These are phyloP conservation scores for Oopsacas minuta DNA, from an alignment of 37 sponge, comb jelly and placozoan species.

Conservation along the genomic window DNA sequence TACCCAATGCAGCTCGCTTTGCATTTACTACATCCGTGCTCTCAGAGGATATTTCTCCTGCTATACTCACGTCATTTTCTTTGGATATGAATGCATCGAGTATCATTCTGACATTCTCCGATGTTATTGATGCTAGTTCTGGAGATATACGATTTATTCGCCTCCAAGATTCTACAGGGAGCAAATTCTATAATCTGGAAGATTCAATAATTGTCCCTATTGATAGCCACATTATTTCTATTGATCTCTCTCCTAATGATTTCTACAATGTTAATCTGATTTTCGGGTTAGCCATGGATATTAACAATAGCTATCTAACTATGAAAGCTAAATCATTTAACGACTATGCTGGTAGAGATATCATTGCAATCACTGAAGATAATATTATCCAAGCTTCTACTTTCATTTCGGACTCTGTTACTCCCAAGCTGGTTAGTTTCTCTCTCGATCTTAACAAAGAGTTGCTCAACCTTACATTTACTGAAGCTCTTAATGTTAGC, in stretches of 20 bases:
- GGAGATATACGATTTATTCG: neutral
- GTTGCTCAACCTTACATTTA: neutral
- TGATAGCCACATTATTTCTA: conserved; percentile 7
- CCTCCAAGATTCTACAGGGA: neutral
- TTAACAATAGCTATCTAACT: neutral
- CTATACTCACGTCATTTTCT: conserved; percentile 32
- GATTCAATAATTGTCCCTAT: neutral
- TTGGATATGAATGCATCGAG: conserved; percentile 54
- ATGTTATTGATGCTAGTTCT: conserved; percentile 28
- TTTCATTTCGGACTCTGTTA: conserved; percentile 2
- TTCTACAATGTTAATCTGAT: neutral
- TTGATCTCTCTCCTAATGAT: conserved; percentile 15
- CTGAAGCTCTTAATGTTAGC: conserved; percentile 17
- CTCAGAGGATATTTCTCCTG: conserved; percentile 23
- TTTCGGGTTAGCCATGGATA: neutral
- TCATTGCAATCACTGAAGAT: conserved; percentile 23
- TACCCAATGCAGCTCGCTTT: neutral
- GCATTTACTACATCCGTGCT: neutral
- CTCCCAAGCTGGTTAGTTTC: neutral
- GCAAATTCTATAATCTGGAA: neutral
- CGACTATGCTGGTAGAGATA: conserved; percentile 22
- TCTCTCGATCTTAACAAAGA: neutral
- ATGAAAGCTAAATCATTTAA: conserved; percentile 15
- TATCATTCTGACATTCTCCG: conserved; percentile 48
- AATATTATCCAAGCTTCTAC: neutral